Percentiles rank a stretch among this genome's conserved stretches.
Conservation (phyloP, 1,140 invertebrate genomes). For the Zelostemma sp. region DNA sequence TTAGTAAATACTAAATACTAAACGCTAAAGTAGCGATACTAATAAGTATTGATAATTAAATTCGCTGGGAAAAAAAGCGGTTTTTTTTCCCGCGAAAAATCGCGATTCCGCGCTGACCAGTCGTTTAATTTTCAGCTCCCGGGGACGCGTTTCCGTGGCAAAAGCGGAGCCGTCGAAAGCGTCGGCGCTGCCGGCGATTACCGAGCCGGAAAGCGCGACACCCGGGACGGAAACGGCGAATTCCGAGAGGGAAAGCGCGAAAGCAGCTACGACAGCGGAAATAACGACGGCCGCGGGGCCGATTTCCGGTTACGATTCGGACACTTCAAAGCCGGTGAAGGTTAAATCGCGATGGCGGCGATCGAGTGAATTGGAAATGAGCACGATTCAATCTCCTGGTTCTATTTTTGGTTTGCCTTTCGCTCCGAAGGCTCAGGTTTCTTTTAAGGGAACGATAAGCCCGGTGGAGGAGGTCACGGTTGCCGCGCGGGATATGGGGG, state of each 20-base stretch:
- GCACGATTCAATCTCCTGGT: neutral
- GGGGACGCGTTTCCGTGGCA: conserved; percentile 64
- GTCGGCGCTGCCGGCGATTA: conserved; percentile 10
- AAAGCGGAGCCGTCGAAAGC: conserved; percentile 61
- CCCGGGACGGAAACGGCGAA: conserved; percentile 14
- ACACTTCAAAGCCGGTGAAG: conserved; percentile 80
- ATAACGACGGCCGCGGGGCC: conserved; percentile 25
- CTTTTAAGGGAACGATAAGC: conserved; percentile 14
- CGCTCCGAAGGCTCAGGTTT: conserved; percentile 14
- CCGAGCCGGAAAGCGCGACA: neutral
- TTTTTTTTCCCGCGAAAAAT: too few species aligned
- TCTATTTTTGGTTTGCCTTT: conserved; percentile 13
- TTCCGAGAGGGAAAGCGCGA: neutral
- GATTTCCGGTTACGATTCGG: conserved; percentile 61
- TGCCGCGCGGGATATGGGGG: conserved; percentile 15
- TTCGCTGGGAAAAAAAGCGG: conserved; percentile 33
- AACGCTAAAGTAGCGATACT: too few species aligned
- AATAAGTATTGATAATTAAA: too few species aligned
- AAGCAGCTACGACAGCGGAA: conserved; percentile 43
- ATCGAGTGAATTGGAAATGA: conserved; percentile 86
- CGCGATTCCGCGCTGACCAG: too few species aligned
- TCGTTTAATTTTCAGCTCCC: conserved; percentile 58
- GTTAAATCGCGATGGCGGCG: conserved; percentile 88
- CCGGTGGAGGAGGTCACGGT: too few species aligned
- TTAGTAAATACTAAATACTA: too few species aligned